A percentile compares a stretch with the other conserved stretches of the same genome.
These are phyloP conservation scores for Lasius platythorax DNA, from an alignment of 2,888 invertebrate genomes.

Conservation along the genomic window DNA sequence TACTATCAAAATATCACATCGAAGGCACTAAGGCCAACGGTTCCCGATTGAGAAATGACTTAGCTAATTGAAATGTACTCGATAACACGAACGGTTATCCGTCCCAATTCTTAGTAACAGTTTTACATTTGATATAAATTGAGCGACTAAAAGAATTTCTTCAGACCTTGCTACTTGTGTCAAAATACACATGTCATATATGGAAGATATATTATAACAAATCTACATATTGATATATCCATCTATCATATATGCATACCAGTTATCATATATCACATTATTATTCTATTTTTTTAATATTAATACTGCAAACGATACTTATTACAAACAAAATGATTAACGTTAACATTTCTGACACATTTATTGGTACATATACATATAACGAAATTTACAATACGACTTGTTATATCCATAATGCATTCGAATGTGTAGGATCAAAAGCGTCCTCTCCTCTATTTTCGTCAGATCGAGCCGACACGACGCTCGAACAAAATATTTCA, in stretches of 20 bases:
- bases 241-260: not conserved
- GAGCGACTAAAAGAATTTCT: not conserved
- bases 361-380: not conserved
- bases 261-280: not conserved
- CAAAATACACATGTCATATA: not conserved
- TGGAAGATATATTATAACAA: not conserved
- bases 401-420: not conserved
- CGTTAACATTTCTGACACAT: not conserved
- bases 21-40: not conserved
- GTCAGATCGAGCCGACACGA: too few species aligned
- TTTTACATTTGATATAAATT: conserved; percentile 25
- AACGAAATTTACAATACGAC: conserved; percentile 11
- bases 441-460: too few species aligned
- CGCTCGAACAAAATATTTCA: too few species aligned
- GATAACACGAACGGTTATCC: conserved; percentile 19
- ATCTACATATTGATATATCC: not conserved
- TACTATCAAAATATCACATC: conserved; percentile 44
- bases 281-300: not conserved
- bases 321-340: conserved; percentile 26
- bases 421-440: not conserved
- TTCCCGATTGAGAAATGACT: conserved; percentile 22
- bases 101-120: not conserved
- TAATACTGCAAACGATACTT: not conserved
- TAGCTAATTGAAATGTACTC: conserved; percentile 27
- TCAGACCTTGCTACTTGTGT: not conserved